These are phyloP conservation scores for Metopia argyrocephala DNA, from an alignment of 2,888 invertebrate species.

Conservation along the genomic window DNA sequence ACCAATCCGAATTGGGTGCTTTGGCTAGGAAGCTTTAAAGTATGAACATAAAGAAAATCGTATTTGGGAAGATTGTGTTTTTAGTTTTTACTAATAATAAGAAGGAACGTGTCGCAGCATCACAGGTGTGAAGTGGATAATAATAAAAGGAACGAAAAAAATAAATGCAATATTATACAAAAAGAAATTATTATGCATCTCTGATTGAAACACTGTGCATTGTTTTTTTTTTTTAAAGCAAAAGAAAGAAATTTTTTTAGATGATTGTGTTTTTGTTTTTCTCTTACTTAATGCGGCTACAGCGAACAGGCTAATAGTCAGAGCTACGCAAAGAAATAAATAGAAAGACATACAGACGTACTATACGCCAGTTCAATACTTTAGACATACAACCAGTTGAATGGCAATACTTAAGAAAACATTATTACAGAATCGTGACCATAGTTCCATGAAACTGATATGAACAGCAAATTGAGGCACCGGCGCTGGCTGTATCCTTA, in stretches of 20 bases:
- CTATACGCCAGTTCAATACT: conserved; percentile 48
- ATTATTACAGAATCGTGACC: conserved; percentile 79
- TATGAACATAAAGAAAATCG: too few relatives aligned
- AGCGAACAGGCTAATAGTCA: conserved; percentile 11
- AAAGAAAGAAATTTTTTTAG: neutral
- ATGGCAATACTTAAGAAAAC: conserved; percentile 69
- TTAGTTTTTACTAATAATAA: too few relatives aligned
- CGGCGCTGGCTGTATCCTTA: conserved; percentile 59
- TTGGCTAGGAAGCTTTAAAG: too few relatives aligned
- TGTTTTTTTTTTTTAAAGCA: neutral
- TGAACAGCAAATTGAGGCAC: conserved; percentile 68
- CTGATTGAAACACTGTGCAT: conserved; percentile 29
- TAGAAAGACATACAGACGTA: conserved; percentile 30
- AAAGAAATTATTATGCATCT: too few relatives aligned
- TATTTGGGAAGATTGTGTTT: too few relatives aligned
- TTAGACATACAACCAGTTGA: conserved; percentile 51
- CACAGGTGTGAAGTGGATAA: too few relatives aligned
- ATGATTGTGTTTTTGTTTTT: conserved; percentile 29
- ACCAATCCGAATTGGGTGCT: too few relatives aligned
- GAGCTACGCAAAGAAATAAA: neutral
- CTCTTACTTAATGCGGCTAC: conserved; percentile 50
- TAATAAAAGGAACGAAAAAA: too few relatives aligned
- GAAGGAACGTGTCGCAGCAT: too few relatives aligned
- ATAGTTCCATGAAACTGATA: conserved; percentile 79
- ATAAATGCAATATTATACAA: too few relatives aligned